Base-by-base conservation (phyloP, 2,888 invertebrate species). In the Volucella zonaria region DNA sequence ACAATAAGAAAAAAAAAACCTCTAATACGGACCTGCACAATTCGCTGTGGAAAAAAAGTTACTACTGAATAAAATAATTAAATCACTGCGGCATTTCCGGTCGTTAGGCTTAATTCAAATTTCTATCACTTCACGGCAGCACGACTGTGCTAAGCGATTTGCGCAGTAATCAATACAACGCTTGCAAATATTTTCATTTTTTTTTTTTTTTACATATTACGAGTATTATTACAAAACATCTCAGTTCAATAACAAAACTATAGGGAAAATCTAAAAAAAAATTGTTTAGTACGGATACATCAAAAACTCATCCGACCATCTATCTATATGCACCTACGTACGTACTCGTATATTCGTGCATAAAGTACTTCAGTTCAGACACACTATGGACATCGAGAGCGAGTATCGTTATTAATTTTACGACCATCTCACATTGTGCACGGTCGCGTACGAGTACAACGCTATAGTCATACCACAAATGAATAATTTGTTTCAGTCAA, bases 71-170 rank as follows among this genome's bases (percentile, higher is more conserved):
- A 67, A 68, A 70, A 70, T 79, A 82, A 78, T 82, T 73, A 79
- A 75, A 79, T 83, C 82, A 75, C 66, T 64, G 47, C 12, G 79
- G 82, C 70, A 83, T 83, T 83, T 83, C 82, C 82, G 79, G 82
- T 83, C 82, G 82, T 82, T 82, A 78, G 74, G 62, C 78, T 82
- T 79, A 74, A 82, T 82, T 82, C 82, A 78, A 82, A 79, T 74
- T 71, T 79, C 68, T 64, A 74, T 68, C 45, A 47, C 54, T 52
- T 45, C 51, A 52, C 31, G 56, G 73, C 73, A 64, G 43, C 58
- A 82, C 73, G 73, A 78, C 68, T 68, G 54, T 56, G 58, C 58
- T 18, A 54, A 62, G 40, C 67, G 64, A 58, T 18, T 74, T 78
- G 51, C 49, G 51, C 56, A 71, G 62, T 78, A 58, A 68, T 54